These are phyloP conservation scores for Heteromurus nitidus DNA, from an alignment of 2,888 invertebrate genomes.

Conservation along the genomic window DNA sequence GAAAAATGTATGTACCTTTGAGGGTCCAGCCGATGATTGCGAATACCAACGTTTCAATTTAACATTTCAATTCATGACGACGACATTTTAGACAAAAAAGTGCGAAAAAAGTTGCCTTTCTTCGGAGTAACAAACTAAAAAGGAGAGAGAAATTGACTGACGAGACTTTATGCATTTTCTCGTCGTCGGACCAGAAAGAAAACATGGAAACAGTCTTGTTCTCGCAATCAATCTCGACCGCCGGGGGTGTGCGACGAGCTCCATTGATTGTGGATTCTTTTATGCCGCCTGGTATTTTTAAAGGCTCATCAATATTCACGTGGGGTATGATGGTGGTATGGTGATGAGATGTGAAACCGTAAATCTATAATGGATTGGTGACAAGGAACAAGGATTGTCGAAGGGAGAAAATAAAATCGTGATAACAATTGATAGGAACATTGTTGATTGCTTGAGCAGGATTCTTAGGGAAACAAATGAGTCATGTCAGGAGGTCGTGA, in stretches of 20 bases:
- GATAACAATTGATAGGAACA: conserved; percentile 64
- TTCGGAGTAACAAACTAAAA: too few species aligned
- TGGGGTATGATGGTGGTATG: background rate
- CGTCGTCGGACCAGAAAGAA: too few species aligned
- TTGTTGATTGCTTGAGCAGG: conserved; percentile 67
- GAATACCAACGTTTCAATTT: too few species aligned
- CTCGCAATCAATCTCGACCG: conserved; percentile 5
- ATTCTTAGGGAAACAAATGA: conserved; percentile 72
- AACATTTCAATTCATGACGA: too few species aligned
- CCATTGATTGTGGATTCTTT: background rate
- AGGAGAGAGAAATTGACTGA: background rate
- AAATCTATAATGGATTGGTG: too few species aligned
- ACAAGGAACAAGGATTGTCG: conserved; percentile 26
- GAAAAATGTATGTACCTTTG: too few species aligned
- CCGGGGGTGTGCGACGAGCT: background rate
- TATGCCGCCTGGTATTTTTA: background rate
- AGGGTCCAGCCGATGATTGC: too few species aligned
- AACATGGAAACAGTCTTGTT: background rate
- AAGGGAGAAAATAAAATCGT: conserved; percentile 37
- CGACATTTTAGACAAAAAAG: too few species aligned
- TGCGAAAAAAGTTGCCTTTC: too few species aligned
- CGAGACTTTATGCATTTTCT: too few species aligned
- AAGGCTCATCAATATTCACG: conserved; percentile 24
- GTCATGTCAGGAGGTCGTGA: conserved; percentile 73
- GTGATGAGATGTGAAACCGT: conserved; percentile 1